A percentile compares a stretch with the other conserved stretches of the same genome.
These are phyloP conservation scores for Cygnus atratus DNA, from an alignment of 2,113 vertebrate genomes.

Conservation along the genomic window DNA sequence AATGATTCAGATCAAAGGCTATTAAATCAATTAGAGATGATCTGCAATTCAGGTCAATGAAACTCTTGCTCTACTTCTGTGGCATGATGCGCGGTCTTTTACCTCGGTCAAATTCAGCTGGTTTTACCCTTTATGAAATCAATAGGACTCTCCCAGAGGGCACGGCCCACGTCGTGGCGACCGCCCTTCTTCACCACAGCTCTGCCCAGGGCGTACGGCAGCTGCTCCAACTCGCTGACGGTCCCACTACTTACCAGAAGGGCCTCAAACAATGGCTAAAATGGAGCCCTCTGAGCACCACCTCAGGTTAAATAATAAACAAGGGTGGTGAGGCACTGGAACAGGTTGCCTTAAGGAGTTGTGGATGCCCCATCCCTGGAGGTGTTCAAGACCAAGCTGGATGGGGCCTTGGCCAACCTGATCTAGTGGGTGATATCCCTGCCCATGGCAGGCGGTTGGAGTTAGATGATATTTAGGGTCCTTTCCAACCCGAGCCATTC, in stretches of 20 bases:
- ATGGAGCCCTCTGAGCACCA: not conserved
- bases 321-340: too few relatives aligned
- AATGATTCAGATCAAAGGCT: not conserved
- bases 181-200: not conserved
- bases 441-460: too few relatives aligned
- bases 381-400: too few relatives aligned
- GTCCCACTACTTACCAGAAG: not conserved
- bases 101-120: not conserved
- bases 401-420: too few relatives aligned
- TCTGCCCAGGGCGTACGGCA: too few relatives aligned
- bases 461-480: too few relatives aligned
- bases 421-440: too few relatives aligned
- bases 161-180: not conserved
- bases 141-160: not conserved
- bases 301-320: not conserved
- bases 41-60: not conserved
- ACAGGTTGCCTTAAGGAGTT: too few relatives aligned
- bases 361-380: too few relatives aligned
- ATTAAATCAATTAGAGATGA: not conserved
- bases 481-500: too few relatives aligned
- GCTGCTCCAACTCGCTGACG: too few relatives aligned
- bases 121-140: not conserved
- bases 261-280: not conserved
- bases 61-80: not conserved
- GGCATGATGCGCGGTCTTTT: not conserved